Conservation (phyloP, 1,140 invertebrate genomes). For the Xylocopa sonorina region DNA sequence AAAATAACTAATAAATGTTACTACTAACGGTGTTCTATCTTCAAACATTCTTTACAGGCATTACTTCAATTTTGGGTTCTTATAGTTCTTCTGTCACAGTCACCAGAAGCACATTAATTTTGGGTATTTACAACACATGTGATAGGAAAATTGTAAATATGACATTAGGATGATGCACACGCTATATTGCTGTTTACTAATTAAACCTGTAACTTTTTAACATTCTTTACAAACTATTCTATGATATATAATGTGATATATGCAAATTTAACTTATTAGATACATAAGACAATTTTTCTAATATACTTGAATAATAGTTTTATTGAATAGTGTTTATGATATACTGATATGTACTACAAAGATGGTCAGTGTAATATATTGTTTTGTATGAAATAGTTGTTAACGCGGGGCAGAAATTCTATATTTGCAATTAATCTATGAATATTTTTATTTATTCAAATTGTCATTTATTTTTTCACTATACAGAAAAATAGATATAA, state of each 20-base stretch:
- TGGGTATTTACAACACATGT: slow-evolving; percentile 10
- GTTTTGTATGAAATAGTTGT: not conserved
- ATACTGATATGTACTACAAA: not conserved
- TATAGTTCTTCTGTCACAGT: slow-evolving; percentile 86
- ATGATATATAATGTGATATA: slow-evolving; percentile 3
- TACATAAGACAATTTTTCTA: not conserved
- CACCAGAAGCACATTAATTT: slow-evolving; percentile 85
- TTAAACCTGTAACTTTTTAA: slow-evolving; percentile 1
- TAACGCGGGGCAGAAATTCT: slow-evolving; percentile 2
- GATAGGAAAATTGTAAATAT: slow-evolving; percentile 39
- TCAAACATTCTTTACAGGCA: slow-evolving; percentile 80
- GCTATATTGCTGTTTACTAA: slow-evolving; percentile 1
- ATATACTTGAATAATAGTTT: not conserved
- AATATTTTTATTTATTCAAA: slow-evolving; percentile 42
- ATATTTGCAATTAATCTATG: slow-evolving; percentile 24
- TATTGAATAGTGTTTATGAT: not conserved
- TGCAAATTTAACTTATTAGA: slow-evolving; percentile 18
- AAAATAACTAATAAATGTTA: not conserved
- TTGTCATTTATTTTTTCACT: slow-evolving; percentile 50
- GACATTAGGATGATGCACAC: not conserved
- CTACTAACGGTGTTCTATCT: slow-evolving; percentile 44
- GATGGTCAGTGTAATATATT: not conserved
- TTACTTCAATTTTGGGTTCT: slow-evolving; percentile 88
- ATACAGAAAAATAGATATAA: slow-evolving; percentile 33
- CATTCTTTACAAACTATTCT: not conserved